phyloP scores from a whole-genome alignment of 2,113 vertebrate genomes.

The Vombatus ursinus region DNA sequence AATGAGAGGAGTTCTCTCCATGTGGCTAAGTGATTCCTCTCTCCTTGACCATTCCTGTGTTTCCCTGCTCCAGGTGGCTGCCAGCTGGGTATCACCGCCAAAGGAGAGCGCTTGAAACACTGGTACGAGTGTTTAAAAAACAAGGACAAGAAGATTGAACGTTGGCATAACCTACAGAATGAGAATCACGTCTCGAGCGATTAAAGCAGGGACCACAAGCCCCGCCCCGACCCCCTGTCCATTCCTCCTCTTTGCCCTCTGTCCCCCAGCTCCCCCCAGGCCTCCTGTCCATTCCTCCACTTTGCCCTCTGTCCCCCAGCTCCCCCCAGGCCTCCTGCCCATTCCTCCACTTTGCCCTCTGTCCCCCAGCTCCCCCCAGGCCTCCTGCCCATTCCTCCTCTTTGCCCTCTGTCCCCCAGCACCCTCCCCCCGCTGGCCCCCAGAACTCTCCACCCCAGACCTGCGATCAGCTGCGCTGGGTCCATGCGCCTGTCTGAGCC shows the following conservation, averaged over 20 bases:
- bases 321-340: no score
- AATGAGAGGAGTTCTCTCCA: fast-evolving
- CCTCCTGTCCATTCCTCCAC: no score
- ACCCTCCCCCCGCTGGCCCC: fast-evolving
- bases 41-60: fast-evolving
- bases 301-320: no score
- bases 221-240: not conserved
- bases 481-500: not conserved
- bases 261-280: no score
- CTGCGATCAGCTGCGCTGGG: not conserved
- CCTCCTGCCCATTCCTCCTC: not conserved
- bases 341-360: no score
- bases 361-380: not conserved
- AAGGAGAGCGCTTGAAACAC: slow-evolving; percentile 97
- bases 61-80: slow-evolving; percentile 85
- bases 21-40: not conserved
- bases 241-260: no score
- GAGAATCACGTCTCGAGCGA: slow-evolving; percentile 94
- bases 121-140: slow-evolving; percentile 99
- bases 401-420: slow-evolving; percentile 68
- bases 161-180: slow-evolving; percentile 95
- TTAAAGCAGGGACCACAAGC: slow-evolving; percentile 77
- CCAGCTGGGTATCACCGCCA: slow-evolving; percentile 96
- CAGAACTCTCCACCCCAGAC: not conserved
- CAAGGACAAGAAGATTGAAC: slow-evolving; percentile 98